Evolutionary conservation across 1,140 invertebrate genomes (phyloP).

Genomic region (Pteromalus puparum): DNA sequence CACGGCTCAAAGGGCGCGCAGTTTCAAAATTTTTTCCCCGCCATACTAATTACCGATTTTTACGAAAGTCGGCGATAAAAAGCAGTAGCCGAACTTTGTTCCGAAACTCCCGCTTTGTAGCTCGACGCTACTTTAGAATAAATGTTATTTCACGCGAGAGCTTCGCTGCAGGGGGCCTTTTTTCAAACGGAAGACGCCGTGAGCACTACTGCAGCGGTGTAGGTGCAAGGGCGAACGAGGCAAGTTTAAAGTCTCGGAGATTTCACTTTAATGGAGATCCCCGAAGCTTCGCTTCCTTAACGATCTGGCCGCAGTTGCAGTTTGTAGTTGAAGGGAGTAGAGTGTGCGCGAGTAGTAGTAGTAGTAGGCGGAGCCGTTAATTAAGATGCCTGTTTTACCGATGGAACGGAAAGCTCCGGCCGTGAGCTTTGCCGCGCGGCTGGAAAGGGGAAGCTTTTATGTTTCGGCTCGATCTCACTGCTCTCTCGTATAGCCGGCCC

Average conservation of each 20-base stretch:
- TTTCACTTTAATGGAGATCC: constrained; percentile 43
- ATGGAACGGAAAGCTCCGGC: constrained; percentile 47
- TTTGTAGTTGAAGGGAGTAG: background rate
- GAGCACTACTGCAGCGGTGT: too few relatives aligned
- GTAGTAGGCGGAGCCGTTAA: constrained; percentile 53
- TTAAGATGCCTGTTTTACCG: constrained; percentile 61
- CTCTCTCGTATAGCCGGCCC: background rate
- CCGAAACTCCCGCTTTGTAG: background rate
- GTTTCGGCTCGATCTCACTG: constrained; percentile 8
- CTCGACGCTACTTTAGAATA: background rate
- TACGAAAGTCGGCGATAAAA: constrained; percentile 24
- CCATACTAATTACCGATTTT: constrained; percentile 24
- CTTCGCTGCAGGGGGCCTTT: background rate
- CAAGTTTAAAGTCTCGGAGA: constrained; percentile 40
- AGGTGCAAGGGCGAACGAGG: background rate
- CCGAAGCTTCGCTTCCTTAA: constrained; percentile 37
- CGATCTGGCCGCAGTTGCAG: constrained; percentile 16
- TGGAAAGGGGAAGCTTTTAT: constrained; percentile 32
- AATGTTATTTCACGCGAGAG: constrained; percentile 27
- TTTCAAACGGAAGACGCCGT: background rate
- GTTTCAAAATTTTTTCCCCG: background rate
- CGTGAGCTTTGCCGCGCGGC: constrained; percentile 6
- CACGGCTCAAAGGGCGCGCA: too few relatives aligned
- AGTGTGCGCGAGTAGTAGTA: background rate
- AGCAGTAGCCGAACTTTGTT: constrained; percentile 2